Evolutionary conservation across 2,797 vertebrate species (phyloP).

Genomic region (Salarias fasciatus): DNA sequence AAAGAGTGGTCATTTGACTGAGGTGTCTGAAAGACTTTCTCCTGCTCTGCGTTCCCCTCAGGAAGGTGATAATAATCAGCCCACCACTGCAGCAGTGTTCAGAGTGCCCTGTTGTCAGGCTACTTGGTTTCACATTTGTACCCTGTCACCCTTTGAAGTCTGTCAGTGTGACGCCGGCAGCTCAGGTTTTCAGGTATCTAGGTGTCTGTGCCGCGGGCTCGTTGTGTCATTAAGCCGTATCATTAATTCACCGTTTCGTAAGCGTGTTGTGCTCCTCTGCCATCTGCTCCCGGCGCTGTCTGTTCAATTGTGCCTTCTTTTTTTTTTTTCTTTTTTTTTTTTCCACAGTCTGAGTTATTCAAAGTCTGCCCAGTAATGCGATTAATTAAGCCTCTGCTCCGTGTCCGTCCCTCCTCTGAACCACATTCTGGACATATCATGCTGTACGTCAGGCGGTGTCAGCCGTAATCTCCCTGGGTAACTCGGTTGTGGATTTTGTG

Average conservation of each 20-base stretch:
- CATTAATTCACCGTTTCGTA: conserved; percentile 50
- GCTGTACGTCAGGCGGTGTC: conserved; percentile 45
- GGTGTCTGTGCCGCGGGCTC: conserved; percentile 24
- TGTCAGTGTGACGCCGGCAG: conserved; percentile 12
- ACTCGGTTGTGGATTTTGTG: conserved; percentile 30
- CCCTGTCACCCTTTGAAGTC: conserved; percentile 36
- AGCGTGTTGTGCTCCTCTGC: conserved; percentile 14
- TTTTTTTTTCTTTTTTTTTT: no score
- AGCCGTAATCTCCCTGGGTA: conserved; percentile 44
- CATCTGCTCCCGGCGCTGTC: conserved; percentile 42
- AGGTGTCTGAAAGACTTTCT: conserved; percentile 9
- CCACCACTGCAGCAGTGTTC: conserved; percentile 55
- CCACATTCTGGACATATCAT: conserved; percentile 32
- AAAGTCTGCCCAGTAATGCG: conserved; percentile 52
- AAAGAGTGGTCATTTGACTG: conserved; percentile 7
- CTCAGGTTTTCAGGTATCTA: conserved; percentile 42
- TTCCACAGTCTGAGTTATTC: conserved; percentile 39
- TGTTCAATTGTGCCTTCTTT: conserved; percentile 21
- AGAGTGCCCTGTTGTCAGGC: conserved; percentile 65
- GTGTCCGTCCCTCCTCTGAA: conserved; percentile 48
- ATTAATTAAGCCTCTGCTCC: conserved; percentile 53
- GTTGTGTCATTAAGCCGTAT: conserved; percentile 37
- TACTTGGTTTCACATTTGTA: conserved; percentile 19
- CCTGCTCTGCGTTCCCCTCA: conserved; percentile 13
- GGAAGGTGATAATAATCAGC: conserved; percentile 17